Base-by-base conservation (phyloP, 2,888 invertebrate species). In the Caenorhabditis zanzibari region DNA sequence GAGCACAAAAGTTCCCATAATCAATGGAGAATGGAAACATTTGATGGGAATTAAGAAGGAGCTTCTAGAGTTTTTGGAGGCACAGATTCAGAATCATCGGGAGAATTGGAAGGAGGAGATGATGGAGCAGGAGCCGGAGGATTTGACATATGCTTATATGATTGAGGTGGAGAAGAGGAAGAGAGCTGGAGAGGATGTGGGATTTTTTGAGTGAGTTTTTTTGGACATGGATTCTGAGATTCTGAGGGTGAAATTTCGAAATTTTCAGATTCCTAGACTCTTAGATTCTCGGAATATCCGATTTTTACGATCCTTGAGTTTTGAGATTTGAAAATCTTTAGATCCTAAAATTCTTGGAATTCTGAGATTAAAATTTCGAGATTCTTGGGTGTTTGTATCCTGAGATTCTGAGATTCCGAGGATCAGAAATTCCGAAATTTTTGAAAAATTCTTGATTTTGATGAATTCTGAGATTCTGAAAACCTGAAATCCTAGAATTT, bases 111-210 rank as follows among this genome's bases (percentile, higher is more conserved):
- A 22, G 58, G 85, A 64, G 12, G 69, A 69, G 26, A 80, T 83
- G 75, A 26, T 79, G 22, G 83, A 81, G 52, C 73, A 75, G 44
- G 87, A 86, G 32, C 80, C 84, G 5, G 86, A 86, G 82, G 92
- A 92, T 79, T 87, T 92, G 66, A 92, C 91, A 1, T 92, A 86
- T 66, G 89, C 89, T 0, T 92, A 92, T 69, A 66, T 92, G 84
- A 86, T 85, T 56, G 92, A 92, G 68, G 90, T 92, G 86, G 84
- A 89, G 58, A 82, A 82, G 56, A 72, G 92, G 59, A 80, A 82
- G 54, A 54, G 79, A 26, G 73, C 72, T 4, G 86, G 84, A 44
- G 86, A 86, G 22, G 85, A 89, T 49, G 82, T 89, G 75, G 90
- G 90, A 12, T 85, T 82, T 68, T 91, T 91, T 76, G 87, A 88